Percentiles rank a stretch among this genome's conserved stretches.
Evolutionary conservation across 1,140 invertebrate species (phyloP).

Genomic region (Drosophila rufa): DNA sequence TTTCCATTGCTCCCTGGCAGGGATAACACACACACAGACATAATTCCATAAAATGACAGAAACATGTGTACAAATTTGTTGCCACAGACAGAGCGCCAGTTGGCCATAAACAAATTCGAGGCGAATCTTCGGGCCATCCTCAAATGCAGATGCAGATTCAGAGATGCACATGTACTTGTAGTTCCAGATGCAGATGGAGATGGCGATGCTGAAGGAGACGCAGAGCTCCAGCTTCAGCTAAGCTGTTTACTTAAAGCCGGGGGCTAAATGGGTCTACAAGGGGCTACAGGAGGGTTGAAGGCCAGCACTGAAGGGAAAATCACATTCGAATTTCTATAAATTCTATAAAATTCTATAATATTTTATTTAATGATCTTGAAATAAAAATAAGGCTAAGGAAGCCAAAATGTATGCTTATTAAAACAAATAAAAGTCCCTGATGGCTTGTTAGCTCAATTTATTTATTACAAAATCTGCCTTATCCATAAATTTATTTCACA

Average conservation of each 20-base stretch:
- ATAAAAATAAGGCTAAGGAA: background rate
- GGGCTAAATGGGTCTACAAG: constrained; percentile 24
- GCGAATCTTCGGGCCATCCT: constrained; percentile 44
- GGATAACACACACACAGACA: constrained; percentile 32
- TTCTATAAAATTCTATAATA: too few species aligned
- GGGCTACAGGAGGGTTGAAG: background rate
- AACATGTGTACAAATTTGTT: constrained; percentile 82
- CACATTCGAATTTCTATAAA: rapidly evolving
- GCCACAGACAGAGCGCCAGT: constrained; percentile 38
- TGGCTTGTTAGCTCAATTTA: too few species aligned
- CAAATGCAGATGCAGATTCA: constrained; percentile 28
- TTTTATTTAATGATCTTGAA: background rate
- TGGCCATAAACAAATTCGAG: constrained; percentile 79
- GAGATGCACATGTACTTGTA: constrained; percentile 29
- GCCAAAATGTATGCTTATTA: too few species aligned
- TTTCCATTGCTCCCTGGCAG: constrained; percentile 45
- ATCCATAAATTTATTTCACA: rapidly evolving
- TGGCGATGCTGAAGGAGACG: constrained; percentile 6
- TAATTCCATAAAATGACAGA: constrained; percentile 83
- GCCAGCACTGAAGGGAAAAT: background rate
- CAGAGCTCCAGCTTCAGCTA: constrained; percentile 53
- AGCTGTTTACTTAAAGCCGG: constrained; percentile 67
- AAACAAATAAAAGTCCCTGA: too few species aligned
- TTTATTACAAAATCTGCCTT: too few species aligned
- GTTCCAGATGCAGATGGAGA: constrained; percentile 23